Evolutionary conservation across 1,140 invertebrate species (phyloP), one percentile per base, ranked within the genome.

Genomic region (Drosophila sp.): DNA sequence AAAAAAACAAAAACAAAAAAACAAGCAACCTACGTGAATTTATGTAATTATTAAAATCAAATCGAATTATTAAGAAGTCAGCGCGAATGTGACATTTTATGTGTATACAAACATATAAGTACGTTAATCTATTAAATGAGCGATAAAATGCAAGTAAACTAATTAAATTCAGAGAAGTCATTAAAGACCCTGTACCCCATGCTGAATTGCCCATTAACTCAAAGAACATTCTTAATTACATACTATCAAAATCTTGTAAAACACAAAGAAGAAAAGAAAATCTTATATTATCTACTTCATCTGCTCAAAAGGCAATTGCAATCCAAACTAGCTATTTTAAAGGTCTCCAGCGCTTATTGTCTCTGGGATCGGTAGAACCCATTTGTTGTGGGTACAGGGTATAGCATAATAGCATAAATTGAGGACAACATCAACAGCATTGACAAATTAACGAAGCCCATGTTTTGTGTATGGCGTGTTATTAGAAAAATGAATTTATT

Each of bases 31-130:
- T 45, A 43, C 25, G 40, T 27, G 77, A 80, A 77, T 80, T 73
- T 81, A 69, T 77, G 53, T 81, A 76, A 59, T 64, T 76, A 51
- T 45, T 48, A 38, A 70, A 46, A 34, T 13, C 34, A 59, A 57
- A 67, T 56, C 43, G 18, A 56, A 67, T 54, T 43, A 65, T 29
- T 71, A 79, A 53, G 32, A 63, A 45, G 11, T 29, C 63, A 51
- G 57, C 14, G 34, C 43, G 13, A 63, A 32, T 72, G 45, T 79
- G 18, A 54, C 53, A 46, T 59, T 38, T 63, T 67, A 32, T 74
- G 54, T 61, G 46, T 50, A 21, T 54, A 54, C 51, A 57, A 48
- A 32, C 27, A 51, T 40, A 32, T 8, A 38, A 27, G 6, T 51
- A 64, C 25, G 34, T 43, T 50, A 40, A 64, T 54, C 27, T 32